These are phyloP conservation scores for Drosophila kuntzei DNA, from an alignment of 2,888 invertebrate species.

Conservation along the genomic window DNA sequence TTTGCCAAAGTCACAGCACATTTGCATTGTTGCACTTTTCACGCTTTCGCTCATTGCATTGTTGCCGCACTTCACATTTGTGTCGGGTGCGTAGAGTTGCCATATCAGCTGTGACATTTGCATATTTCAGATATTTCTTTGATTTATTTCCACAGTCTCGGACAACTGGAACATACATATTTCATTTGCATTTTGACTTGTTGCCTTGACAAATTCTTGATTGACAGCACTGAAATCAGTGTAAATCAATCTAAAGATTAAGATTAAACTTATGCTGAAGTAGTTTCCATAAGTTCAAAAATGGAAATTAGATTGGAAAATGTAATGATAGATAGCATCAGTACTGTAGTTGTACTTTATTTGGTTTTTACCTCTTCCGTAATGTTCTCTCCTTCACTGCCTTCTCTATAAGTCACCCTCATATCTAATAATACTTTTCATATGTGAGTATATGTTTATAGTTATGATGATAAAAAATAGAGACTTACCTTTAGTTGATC, in stretches of 20 bases:
- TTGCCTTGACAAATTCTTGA: slow-evolving; percentile 20
- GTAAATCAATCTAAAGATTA: slow-evolving; percentile 6
- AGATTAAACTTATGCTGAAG: slow-evolving; percentile 1
- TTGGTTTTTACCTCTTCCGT: slow-evolving; percentile 22
- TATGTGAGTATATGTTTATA: slow-evolving; percentile 17
- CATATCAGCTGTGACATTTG: slow-evolving; percentile 38
- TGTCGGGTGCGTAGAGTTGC: slow-evolving; percentile 50
- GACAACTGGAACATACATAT: slow-evolving; percentile 5
- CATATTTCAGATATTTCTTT: slow-evolving; percentile 41
- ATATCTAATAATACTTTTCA: slow-evolving; percentile 26
- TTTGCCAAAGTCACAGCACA: slow-evolving; percentile 71
- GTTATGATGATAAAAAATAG: slow-evolving; percentile 1
- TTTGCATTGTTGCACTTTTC: slow-evolving; percentile 71
- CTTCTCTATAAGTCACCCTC: slow-evolving; percentile 17
- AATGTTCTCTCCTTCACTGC: slow-evolving; percentile 17
- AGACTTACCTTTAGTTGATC: slow-evolving; percentile 92
- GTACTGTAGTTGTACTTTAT: slow-evolving; percentile 1
- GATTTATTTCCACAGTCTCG: slow-evolving; percentile 16
- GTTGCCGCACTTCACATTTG: slow-evolving; percentile 36
- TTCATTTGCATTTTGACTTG: slow-evolving; percentile 33
- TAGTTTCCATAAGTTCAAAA: background rate
- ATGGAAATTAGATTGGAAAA: background rate
- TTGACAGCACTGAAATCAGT: slow-evolving; percentile 17
- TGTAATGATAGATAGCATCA: slow-evolving; percentile 11
- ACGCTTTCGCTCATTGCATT: slow-evolving; percentile 28